phyloP scores from a whole-genome alignment of 2,888 invertebrate genomes.

The Pammene aurita region DNA sequence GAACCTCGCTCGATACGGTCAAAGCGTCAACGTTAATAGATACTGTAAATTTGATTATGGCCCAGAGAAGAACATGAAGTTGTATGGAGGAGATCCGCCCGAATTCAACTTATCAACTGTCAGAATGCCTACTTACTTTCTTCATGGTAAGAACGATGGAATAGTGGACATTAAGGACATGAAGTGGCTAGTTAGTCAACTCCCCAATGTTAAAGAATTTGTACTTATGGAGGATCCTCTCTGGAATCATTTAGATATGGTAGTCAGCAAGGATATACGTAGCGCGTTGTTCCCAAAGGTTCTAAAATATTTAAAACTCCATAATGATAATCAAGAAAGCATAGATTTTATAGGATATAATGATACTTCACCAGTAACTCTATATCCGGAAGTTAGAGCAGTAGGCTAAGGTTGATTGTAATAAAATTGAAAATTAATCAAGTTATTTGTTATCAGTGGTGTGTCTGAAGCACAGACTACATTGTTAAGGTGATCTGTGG shows the following conservation, averaged over 20 bases:
- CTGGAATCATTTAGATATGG: constrained; percentile 35
- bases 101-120: constrained; percentile 28
- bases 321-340: constrained; percentile 7
- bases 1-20: constrained; percentile 24
- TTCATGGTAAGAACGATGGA: constrained; percentile 22
- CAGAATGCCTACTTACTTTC: constrained; percentile 7
- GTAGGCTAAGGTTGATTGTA: not conserved
- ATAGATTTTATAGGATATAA: not conserved
- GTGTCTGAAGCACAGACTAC: not conserved
- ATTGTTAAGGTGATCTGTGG: not conserved
- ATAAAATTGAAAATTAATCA: constrained; percentile 3
- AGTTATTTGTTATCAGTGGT: not conserved
- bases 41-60: constrained; percentile 33
- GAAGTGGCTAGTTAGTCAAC: constrained; percentile 12
- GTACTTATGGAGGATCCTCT: constrained; percentile 23
- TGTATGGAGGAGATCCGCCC: constrained; percentile 30
- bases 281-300: constrained; percentile 19
- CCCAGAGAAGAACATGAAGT: constrained; percentile 23
- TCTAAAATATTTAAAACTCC: constrained; percentile 24
- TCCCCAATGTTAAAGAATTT: constrained; percentile 30
- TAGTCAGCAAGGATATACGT: not conserved
- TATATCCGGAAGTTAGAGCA: not conserved
- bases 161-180: constrained; percentile 20
- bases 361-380: not conserved
- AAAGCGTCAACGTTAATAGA: constrained; percentile 19